Base-by-base conservation (phyloP, 2,113 vertebrate species). In the Aphyosemion australe region DNA sequence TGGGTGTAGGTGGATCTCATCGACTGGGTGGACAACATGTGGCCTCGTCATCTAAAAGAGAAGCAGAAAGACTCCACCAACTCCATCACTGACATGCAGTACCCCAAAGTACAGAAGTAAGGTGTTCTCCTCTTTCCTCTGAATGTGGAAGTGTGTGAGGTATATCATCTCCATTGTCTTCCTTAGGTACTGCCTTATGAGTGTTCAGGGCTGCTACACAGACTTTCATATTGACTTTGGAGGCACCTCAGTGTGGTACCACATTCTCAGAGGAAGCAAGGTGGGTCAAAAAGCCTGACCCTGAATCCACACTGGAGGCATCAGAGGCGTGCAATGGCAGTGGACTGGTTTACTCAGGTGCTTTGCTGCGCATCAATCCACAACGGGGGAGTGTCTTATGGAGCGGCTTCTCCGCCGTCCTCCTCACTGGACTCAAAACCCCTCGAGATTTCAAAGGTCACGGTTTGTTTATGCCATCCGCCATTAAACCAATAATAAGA, bases 11-110 rank as follows among this genome's bases (percentile, higher is more conserved):
- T 99, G 79, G 97, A 99, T 87, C 89, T 96, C 66, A 96, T 99
- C 57, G 97, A 99, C 89, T 99, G 97, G 97, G 96, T 99, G 51
- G 97, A 99, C 87, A 99, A 97, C 81, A 98, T 99, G 95, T 99
- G 97, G 97, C 97, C 97, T 31, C 95, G 97, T 21, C 96, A 99
- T 81, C 89, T 99, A 69, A 99, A 99, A 72, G 97, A 99, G 85
- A 93, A 93, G 76, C 97, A 99, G 85, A 95, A 94, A 43, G 97
- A 99, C 80, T 96, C 97, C 0, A 99, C 97, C 1, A 99, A 99
- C 49, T 95, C 94, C 12, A 99, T 99, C 80, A 93, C 90, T 46
- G 97, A 97, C 84, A 99, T 99, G 97, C 96, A 99, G 78, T 99
- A 99, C 70, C 97, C 97, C 45, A 99, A 99, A 92, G 97, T 99